phyloP scores from a whole-genome alignment of 2,888 invertebrate species.

The Stictocephala bisonia region DNA sequence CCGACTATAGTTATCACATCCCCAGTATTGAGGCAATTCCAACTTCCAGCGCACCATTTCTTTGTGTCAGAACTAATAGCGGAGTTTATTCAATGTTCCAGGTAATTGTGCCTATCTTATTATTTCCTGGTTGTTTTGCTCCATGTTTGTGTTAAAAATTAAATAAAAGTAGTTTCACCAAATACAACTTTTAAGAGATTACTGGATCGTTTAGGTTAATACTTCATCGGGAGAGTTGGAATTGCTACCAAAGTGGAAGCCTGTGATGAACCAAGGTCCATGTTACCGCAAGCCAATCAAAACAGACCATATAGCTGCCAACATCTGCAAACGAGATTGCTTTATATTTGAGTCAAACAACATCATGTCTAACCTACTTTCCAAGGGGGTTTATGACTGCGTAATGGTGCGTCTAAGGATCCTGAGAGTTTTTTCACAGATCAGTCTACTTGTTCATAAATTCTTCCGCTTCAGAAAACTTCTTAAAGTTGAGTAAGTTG shows the following conservation, averaged over 20 bases:
- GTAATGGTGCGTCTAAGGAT: not conserved
- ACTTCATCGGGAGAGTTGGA: not conserved
- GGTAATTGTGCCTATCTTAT: too few species aligned
- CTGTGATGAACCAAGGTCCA: constrained; percentile 9
- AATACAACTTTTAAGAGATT: too few species aligned
- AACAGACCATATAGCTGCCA: not conserved
- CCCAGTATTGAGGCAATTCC: constrained; percentile 3
- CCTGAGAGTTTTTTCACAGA: not conserved
- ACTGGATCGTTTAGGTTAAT: too few species aligned
- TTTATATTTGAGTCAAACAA: constrained; percentile 13
- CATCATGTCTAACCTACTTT: constrained; percentile 14
- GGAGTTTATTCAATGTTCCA: constrained; percentile 16
- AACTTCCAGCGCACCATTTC: not conserved
- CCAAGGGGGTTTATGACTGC: not conserved
- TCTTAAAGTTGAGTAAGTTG: not conserved
- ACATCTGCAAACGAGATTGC: constrained; percentile 6
- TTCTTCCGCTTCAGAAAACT: not conserved
- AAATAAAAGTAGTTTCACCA: too few species aligned
- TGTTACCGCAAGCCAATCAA: not conserved
- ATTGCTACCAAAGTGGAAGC: not conserved
- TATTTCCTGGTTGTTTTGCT: too few species aligned
- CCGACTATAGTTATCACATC: not conserved
- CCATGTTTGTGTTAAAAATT: too few species aligned
- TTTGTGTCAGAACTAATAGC: constrained; percentile 18
- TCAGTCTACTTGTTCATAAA: constrained; percentile 21